Evolutionary conservation across 23 tunicate species (phyloP).

Genomic region (Corella eumyota): DNA sequence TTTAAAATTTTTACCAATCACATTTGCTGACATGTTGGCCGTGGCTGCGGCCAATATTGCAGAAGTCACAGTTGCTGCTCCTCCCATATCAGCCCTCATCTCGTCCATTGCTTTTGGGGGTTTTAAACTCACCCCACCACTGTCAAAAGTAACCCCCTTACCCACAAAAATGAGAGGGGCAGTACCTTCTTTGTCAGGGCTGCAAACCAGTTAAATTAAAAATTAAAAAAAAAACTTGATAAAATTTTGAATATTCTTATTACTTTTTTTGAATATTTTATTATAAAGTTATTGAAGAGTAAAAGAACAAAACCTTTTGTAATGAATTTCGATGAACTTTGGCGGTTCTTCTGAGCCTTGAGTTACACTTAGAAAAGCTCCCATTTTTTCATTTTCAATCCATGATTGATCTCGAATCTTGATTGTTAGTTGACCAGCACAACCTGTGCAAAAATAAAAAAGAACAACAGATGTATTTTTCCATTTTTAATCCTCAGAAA

Average conservation of each 20-base stretch:
- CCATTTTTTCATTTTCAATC: conserved; percentile 77
- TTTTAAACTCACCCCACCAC: conserved; percentile 89
- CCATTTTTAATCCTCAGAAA: no score
- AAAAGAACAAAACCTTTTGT: conserved; percentile 24
- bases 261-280: no score
- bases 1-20: conserved; percentile 58
- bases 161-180: conserved; percentile 71
- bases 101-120: conserved; percentile 82
- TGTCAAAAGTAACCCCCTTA: conserved; percentile 92
- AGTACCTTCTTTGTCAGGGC: background rate
- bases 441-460: no score
- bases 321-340: conserved; percentile 70
- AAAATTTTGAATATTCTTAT: no score
- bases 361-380: conserved; percentile 81
- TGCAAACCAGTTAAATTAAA: background rate
- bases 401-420: conserved; percentile 33
- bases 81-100: conserved; percentile 98
- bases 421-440: conserved; percentile 14
- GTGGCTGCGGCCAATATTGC: conserved; percentile 63
- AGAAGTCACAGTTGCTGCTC: conserved; percentile 72
- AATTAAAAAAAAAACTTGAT: no score
- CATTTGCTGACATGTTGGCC: conserved; percentile 24
- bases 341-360: conserved; percentile 79
- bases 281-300: background rate
- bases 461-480: no score